A percentile compares a stretch with the other conserved stretches of the same genome.
phyloP scores from a whole-genome alignment of 2,888 invertebrate species.

The Ctena decussata region DNA sequence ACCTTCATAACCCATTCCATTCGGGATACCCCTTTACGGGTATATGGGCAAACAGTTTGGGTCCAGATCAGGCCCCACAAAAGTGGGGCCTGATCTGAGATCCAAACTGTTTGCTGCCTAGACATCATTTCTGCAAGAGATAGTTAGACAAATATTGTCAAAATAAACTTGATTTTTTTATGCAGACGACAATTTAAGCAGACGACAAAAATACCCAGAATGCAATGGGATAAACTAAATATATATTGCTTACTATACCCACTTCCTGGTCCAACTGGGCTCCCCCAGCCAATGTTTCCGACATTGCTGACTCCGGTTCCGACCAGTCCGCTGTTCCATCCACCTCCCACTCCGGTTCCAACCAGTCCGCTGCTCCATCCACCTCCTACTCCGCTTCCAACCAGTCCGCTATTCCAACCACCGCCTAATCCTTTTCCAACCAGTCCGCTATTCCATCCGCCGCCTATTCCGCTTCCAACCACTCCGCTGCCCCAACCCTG shows the following conservation, averaged over 20 bases:
- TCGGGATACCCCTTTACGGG: too few species aligned
- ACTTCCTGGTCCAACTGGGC: background rate
- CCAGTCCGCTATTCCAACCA: background rate
- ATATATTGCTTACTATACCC: background rate
- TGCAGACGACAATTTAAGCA: too few species aligned
- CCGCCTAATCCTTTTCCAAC: background rate
- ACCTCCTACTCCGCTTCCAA: background rate
- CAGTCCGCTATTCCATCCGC: background rate
- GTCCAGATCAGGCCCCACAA: too few species aligned
- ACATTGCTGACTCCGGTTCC: background rate
- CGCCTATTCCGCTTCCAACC: background rate
- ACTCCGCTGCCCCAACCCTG: background rate
- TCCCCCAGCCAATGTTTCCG: background rate
- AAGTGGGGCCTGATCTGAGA: too few species aligned
- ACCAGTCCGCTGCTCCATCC: background rate
- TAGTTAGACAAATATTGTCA: too few species aligned
- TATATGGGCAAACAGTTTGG: too few species aligned
- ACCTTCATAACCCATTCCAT: too few species aligned
- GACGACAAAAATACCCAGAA: too few species aligned
- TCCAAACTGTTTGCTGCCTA: too few species aligned
- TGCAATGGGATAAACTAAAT: too few species aligned
- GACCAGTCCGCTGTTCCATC: background rate
- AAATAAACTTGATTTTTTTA: too few species aligned
- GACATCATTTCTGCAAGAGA: too few species aligned
- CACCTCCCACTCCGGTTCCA: background rate